Conservation (phyloP, 2,113 vertebrate species). For the Oceanites oceanicus region DNA sequence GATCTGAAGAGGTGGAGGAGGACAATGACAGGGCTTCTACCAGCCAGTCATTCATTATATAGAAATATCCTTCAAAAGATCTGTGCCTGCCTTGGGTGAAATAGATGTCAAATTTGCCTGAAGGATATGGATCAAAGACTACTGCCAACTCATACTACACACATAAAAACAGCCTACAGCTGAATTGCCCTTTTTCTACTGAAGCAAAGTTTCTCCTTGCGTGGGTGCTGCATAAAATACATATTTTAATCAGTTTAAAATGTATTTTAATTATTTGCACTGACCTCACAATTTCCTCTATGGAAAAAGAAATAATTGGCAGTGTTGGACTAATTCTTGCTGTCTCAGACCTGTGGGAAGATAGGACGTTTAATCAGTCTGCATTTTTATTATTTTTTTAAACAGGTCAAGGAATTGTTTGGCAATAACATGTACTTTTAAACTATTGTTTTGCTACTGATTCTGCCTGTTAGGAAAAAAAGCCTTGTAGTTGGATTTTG, state of each 20-base stretch:
- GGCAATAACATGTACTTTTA: background rate
- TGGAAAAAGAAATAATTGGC: conserved; percentile 13
- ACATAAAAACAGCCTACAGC: conserved; percentile 6
- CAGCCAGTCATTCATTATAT: conserved; percentile 41
- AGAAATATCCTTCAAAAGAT: conserved; percentile 63
- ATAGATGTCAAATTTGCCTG: conserved; percentile 68
- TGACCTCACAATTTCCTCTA: background rate
- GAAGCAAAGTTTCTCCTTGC: background rate
- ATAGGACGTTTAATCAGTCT: background rate
- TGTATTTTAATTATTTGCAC: conserved; percentile 6
- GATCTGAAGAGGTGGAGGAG: conserved; percentile 49
- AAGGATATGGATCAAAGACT: conserved; percentile 57
- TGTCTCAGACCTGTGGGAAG: background rate
- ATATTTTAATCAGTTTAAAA: background rate
- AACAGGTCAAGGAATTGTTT: background rate
- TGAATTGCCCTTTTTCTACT: conserved; percentile 23
- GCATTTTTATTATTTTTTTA: background rate
- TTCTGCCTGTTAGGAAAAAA: background rate
- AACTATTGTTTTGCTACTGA: background rate
- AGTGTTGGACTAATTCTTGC: background rate
- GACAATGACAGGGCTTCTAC: conserved; percentile 51
- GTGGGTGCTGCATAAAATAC: background rate
- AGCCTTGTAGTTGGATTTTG: background rate
- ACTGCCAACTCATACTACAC: conserved; percentile 8
- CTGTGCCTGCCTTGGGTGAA: conserved; percentile 42